Evolutionary conservation across 2,888 invertebrate species (phyloP).

Genomic region (Eremobia ochroleuca): DNA sequence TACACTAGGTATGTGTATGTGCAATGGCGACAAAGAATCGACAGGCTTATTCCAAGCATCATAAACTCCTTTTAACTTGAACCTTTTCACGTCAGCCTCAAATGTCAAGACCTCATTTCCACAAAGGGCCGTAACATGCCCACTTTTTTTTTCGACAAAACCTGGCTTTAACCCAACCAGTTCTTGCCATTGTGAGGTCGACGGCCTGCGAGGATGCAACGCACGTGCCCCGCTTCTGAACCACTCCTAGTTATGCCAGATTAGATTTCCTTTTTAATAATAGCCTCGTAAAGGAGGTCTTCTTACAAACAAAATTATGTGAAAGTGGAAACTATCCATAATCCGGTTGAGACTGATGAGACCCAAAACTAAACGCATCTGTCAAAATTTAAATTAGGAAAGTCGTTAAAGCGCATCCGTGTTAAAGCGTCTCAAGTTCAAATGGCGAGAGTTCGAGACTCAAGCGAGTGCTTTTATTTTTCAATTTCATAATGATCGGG

Average conservation of each 20-base stretch:
- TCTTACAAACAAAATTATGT: background rate
- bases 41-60: background rate
- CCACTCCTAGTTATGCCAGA: constrained; percentile 42
- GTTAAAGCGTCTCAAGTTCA: constrained; percentile 24
- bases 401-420: constrained; percentile 14
- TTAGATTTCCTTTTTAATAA: constrained; percentile 36
- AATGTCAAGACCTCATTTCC: constrained; percentile 26
- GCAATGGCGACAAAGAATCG: background rate
- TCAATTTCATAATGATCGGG: background rate
- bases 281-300: background rate
- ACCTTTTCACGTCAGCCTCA: background rate
- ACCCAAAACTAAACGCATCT: constrained; percentile 18
- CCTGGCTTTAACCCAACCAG: constrained; percentile 49
- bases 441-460: constrained; percentile 9
- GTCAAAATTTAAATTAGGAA: constrained; percentile 40
- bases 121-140: constrained; percentile 33
- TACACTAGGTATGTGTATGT: background rate
- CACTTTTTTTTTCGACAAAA: constrained; percentile 30
- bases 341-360: background rate
- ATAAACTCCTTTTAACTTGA: background rate
- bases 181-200: constrained; percentile 62
- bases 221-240: constrained; percentile 58
- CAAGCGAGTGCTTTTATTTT: background rate
- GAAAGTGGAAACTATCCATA: background rate
- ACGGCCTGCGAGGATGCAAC: constrained; percentile 55